phyloP scores from a whole-genome alignment of 2,888 invertebrate genomes.

The Himalopsyche tibetana region DNA sequence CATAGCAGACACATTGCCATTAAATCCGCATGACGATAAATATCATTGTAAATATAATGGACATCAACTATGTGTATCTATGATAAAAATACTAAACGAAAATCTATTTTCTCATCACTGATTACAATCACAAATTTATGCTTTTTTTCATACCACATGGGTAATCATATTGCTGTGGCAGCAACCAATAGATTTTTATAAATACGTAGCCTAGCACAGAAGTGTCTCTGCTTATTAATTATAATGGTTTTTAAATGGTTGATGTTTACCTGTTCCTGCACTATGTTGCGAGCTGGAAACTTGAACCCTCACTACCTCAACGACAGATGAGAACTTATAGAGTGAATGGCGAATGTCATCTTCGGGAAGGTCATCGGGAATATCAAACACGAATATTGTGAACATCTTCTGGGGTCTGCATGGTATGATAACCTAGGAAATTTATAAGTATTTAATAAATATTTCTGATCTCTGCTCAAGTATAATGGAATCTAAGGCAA shows the following conservation, averaged over 20 bases:
- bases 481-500: background rate
- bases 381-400: slow-evolving; percentile 88
- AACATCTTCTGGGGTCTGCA: slow-evolving; percentile 93
- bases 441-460: background rate
- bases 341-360: slow-evolving; percentile 90
- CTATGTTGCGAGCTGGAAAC: slow-evolving; percentile 63
- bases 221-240: background rate
- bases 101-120: too few relatives aligned
- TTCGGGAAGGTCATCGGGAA: slow-evolving; percentile 89
- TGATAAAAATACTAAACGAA: too few relatives aligned
- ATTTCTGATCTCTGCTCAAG: slow-evolving; percentile 36
- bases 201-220: background rate
- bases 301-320: slow-evolving; percentile 85
- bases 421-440: slow-evolving; percentile 84
- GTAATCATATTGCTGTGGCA: too few relatives aligned
- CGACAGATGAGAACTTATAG: slow-evolving; percentile 87
- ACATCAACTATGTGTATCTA: too few relatives aligned
- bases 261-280: slow-evolving; percentile 37
- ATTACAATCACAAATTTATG: too few relatives aligned
- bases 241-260: background rate
- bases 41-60: too few relatives aligned
- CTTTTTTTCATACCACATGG: too few relatives aligned
- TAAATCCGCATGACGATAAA: too few relatives aligned
- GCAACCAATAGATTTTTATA: too few relatives aligned
- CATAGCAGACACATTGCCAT: too few relatives aligned